Percentiles rank a stretch among this genome's conserved stretches.
These are phyloP conservation scores for Xylota sylvarum DNA, from an alignment of 2,888 invertebrate species.

Conservation along the genomic window DNA sequence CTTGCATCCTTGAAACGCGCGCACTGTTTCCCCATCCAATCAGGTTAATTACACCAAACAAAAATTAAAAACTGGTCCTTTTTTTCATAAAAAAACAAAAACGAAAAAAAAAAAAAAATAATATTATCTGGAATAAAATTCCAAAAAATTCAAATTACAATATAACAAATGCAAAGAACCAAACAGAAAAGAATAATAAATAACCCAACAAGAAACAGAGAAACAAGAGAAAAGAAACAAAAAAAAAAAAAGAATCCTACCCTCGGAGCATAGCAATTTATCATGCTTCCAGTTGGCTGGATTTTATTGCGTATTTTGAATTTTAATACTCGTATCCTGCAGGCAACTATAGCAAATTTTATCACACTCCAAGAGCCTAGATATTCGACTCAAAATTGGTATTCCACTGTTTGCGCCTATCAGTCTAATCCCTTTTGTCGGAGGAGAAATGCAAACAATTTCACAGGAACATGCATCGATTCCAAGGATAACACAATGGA, in stretches of 20 bases:
- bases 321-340: slow-evolving; percentile 53
- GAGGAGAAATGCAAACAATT: slow-evolving; percentile 29
- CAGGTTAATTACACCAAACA: slow-evolving; percentile 10
- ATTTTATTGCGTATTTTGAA: slow-evolving; percentile 66
- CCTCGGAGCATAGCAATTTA: slow-evolving; percentile 33
- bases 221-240: neutral
- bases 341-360: neutral
- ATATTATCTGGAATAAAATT: too few relatives aligned
- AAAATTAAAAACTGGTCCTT: neutral
- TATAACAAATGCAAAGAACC: neutral
- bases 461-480: slow-evolving; percentile 18
- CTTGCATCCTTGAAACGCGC: slow-evolving; percentile 5
- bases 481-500: neutral
- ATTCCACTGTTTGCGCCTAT: slow-evolving; percentile 1
- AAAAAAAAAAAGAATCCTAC: neutral
- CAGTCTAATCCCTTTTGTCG: neutral
- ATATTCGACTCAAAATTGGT: slow-evolving; percentile 20
- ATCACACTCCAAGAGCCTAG: neutral
- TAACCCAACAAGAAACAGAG: slow-evolving; percentile 40
- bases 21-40: neutral
- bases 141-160: neutral
- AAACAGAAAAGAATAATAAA: slow-evolving; percentile 34
- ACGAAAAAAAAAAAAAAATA: neutral
- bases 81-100: too few relatives aligned
- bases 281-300: slow-evolving; percentile 51